These are phyloP conservation scores for Anodontia alba DNA, from an alignment of 2,888 invertebrate genomes.

Conservation along the genomic window DNA sequence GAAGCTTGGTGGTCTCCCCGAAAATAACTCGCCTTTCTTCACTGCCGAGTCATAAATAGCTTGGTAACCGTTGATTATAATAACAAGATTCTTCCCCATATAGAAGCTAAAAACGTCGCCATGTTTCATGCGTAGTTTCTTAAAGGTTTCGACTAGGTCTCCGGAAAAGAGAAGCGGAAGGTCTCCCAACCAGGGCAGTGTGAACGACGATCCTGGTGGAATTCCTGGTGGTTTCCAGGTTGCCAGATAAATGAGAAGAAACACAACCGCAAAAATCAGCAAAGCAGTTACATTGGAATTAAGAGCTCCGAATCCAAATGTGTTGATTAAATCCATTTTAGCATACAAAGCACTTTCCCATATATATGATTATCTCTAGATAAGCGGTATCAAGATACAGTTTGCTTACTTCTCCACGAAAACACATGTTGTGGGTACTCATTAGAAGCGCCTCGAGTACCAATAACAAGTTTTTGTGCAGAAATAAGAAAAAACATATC, in stretches of 20 bases:
- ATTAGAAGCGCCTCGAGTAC: no score
- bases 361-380: no score
- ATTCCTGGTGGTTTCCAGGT: conserved; percentile 6
- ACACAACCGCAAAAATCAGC: neutral
- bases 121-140: conserved; percentile 19
- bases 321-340: no score
- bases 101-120: conserved; percentile 44
- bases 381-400: no score
- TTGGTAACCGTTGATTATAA: conserved; percentile 35
- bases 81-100: conserved; percentile 18
- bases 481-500: no score
- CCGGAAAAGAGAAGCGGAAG: conserved; percentile 18
- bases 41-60: conserved; percentile 26
- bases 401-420: no score
- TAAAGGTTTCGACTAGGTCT: conserved; percentile 5
- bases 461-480: no score
- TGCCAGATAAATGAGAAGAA: neutral
- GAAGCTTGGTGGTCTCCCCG: conserved; percentile 14
- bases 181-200: conserved; percentile 29
- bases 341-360: no score
- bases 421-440: no score
- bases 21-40: conserved; percentile 32
- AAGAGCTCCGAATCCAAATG: no score
- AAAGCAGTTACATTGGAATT: neutral
- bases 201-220: conserved; percentile 29